Base-by-base conservation (phyloP, 2,113 vertebrate genomes). In the Alectura lathami region DNA sequence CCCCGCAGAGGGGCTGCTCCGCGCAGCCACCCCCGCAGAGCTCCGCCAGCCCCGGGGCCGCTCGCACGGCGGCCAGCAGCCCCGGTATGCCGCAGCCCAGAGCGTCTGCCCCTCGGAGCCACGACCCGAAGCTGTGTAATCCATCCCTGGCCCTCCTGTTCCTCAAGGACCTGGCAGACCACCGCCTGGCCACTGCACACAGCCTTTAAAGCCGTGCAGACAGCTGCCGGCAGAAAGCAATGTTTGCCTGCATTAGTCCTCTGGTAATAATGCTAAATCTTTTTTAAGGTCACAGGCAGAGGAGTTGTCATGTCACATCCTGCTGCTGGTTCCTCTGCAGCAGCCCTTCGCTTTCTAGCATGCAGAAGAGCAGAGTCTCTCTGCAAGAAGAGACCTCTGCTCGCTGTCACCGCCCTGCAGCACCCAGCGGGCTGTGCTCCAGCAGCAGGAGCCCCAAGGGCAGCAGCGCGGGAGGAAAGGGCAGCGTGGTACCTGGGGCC, bases 401-500 rank as follows among this genome's bases (percentile, higher is more conserved):
- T 50, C 3, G 0, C 36, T 3, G 1, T 5, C 36, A 21, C 1
- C 2, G 34, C 34, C 14, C 7, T 6, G 20, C 26, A 18, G 6
- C 10, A 1, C n/a, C n/a, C n/a, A 2, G 40, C n/a, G 6, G 21
- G 56, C 27, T 23, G 9, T 0, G 1, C 29, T 23, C 67, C 51
- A 6, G 9, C 16, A 16, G 15, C 6, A 4, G 70, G 36, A 42
- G 17, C 3, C 1, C 2, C 5, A 3, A 4, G 50, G 22, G 3
- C 13, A 9, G 56, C 3, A 21, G 4, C 2, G 21, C 1, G 0
- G 4, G 48, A 24, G 32, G 16, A 24, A n/a, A 13, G 0, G 17
- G 6, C 40, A 2, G 0, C 0, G 34, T 5, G n/a, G 30, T 23
- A 8, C 6, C 56, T 16, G 17, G 1, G 5, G 8, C 42, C 20